Percentiles rank a stretch among this genome's conserved stretches.
Conservation (phyloP, 2,113 vertebrate species). For the Seriola aureovittata region DNA sequence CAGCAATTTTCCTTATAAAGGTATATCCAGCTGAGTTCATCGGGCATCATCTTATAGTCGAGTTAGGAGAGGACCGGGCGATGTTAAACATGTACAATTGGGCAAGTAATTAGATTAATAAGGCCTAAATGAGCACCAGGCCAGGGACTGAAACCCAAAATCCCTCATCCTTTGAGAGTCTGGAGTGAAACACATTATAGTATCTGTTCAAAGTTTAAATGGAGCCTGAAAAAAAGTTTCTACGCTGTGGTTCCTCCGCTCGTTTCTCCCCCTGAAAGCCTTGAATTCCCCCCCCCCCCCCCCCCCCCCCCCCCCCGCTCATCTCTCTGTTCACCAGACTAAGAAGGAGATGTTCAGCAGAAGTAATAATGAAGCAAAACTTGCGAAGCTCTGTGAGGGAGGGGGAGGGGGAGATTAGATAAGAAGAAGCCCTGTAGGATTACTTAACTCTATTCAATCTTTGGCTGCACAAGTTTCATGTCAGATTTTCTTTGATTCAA, state of each 20-base stretch:
- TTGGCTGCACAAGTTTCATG: constrained; percentile 48
- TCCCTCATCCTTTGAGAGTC: constrained; percentile 82
- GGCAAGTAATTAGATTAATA: constrained; percentile 86
- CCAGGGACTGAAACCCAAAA: constrained; percentile 78
- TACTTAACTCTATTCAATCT: constrained; percentile 58
- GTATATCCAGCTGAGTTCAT: constrained; percentile 72
- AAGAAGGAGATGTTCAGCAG: constrained; percentile 72
- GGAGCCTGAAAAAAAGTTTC: constrained; percentile 77
- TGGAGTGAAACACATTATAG: constrained; percentile 73
- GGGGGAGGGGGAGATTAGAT: constrained; percentile 18
- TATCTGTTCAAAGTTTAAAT: constrained; percentile 80
- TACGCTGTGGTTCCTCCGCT: constrained; percentile 42
- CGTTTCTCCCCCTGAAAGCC: constrained; percentile 56
- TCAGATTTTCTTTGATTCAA: constrained; percentile 49
- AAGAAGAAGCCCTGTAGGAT: constrained; percentile 60
- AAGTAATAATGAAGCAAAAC: constrained; percentile 76
- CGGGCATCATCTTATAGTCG: constrained; percentile 65
- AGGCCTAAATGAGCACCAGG: constrained; percentile 78
- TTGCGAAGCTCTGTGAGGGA: constrained; percentile 49
- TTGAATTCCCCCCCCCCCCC: constrained; percentile 29
- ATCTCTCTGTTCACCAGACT: constrained; percentile 72
- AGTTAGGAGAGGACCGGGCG: constrained; percentile 63
- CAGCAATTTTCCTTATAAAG: constrained; percentile 78
- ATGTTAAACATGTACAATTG: constrained; percentile 86
- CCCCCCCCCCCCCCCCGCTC: constrained; percentile 41